Evolutionary conservation across 2,888 invertebrate species (phyloP), one percentile per base, ranked within the genome.

Genomic region (Brachyptera putata): DNA sequence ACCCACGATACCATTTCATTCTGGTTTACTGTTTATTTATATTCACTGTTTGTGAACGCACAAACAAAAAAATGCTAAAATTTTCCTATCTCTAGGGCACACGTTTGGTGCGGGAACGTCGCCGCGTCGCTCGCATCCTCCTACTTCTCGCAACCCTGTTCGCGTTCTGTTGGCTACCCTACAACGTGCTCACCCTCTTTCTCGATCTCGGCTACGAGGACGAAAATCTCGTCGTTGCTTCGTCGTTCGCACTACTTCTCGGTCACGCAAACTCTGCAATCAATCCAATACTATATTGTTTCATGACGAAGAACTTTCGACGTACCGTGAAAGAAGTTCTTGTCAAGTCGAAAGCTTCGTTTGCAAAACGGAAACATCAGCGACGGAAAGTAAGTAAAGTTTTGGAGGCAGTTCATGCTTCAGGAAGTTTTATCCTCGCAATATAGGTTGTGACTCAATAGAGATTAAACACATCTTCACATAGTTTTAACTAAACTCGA

Each of bases 141-240:
- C 76, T 89, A 1, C 79, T 87, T 0, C 75, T 89, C 13, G 88
- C 89, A 0, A 80, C 87, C 1, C 79, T 89, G 21, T 90, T 90
- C 69, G 87, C 87, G 0, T 71, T 85, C 3, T 90, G 89, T 74
- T 90, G 89, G 89, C 76, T 89, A 46, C 89, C 89, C 0, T 87
- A 88, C 76, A 86, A 87, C 73, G 82, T 86, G 49, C 75, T 86
- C 22, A 82, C 80, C 68, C 76, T 88, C 14, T 75, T 88, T 56
- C 73, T 84, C 4, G 89, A 89, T 69, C 78, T 84, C 36, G 60
- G 55, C 24, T 48, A 57, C 25, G 57, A 57, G 30, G 30, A 48
- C 30, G 61, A 62, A 37, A 56, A 61, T 2, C 62, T 61, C 1
- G 49, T 57, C 53, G 25, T 34, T 36, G 71, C 79, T 22, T 68